Evolutionary conservation across 2,113 vertebrate species (phyloP), one percentile per base, ranked within the genome.

Genomic region (Benthochromis sp.): DNA sequence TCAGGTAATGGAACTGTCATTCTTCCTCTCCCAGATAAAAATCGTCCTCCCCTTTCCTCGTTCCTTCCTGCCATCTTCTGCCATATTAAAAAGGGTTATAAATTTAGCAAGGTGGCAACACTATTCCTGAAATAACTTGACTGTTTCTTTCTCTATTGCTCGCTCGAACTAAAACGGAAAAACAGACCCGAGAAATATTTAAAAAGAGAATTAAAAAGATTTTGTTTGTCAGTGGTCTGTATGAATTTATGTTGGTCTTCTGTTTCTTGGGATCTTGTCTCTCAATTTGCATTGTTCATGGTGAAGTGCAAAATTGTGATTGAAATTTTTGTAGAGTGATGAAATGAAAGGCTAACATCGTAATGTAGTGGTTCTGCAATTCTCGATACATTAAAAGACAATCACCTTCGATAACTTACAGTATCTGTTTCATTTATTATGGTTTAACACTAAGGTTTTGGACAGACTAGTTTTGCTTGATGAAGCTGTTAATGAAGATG

Each of bases 1-100:
- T 84, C 88, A 89, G 93, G 93, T 96, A 95, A 97, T 96, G 95
- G 96, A 96, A 95, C 96, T 95, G 95, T 96, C 96, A 96, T 96
- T 95, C 92, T 94, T 93, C 87, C 92, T 93, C 92, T 76, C 87
- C 90, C 45, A 93, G 96, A 96, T 96, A 95, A 95, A 94, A 92
- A 95, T 94, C 90, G 17, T 81, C 91, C 85, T 85, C 63, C 52
- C 57, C 84, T 76, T 90, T 88, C 82, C 88, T 88, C 83, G 83
- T 89, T 91, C 81, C 86, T 86, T 90, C 76, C 86, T 91, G 88
- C 88, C 86, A 90, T 90, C 86, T 86, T 86, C 89, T 83, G 79
- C 92, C 73, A 89, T 92, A 93, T 94, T 93, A 92, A 95, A 92
- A 94, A 90, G 66, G 90, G 81, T 92, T 95, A 95, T 93, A 95